Base-by-base conservation (phyloP, 2,888 invertebrate species). In the Lepidochrysops patricia region DNA sequence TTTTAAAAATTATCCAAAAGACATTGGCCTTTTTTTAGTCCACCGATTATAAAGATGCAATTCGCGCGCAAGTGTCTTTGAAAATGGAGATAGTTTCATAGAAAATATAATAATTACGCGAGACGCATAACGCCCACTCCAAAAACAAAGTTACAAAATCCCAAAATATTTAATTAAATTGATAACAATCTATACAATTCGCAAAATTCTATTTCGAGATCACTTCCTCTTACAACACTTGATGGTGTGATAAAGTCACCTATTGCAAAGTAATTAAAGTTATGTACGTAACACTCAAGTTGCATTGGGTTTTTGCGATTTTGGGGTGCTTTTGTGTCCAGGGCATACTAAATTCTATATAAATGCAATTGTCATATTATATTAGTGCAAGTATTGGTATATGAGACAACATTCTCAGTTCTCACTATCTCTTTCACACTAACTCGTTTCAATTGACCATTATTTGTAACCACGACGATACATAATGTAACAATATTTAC, bases 161-260 rank as follows among this genome's bases (percentile, higher is more conserved):
- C 7, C 50, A 50, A 26, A n/a, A 50, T 13, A 50, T 32, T 52
- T 54, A 54, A 54, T 54, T 54, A 54, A 32, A 19, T 32, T 4
- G 54, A 54, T 54, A 19, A 29, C 54, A 32, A 54, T 54, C 54
- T 54, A 15, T 12, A 26, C 12, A 54, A 54, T 54, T 54, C 19
- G 32, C 54, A 54, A 54, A 54, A 27, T 54, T 54, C 9, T 29
- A 32, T 29, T 29, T 52, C 52, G 52, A 27, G 52, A 52, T 27
- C 15, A 52, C 15, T 52, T 29, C 54, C 15, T 32, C 9, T 54
- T 54, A 26, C 32, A 54, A 19, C 4, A 12, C 32, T 4, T 32
- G 15, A 29, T 29, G 29, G 19, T 32, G 54, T 32, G 54, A 54
- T 54, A 54, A 54, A 2, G 48, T 43, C 19, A 19, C 26, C 29